These are phyloP conservation scores for Ovibos moschatus DNA, from an alignment of 2,113 vertebrate genomes.

Conservation along the genomic window DNA sequence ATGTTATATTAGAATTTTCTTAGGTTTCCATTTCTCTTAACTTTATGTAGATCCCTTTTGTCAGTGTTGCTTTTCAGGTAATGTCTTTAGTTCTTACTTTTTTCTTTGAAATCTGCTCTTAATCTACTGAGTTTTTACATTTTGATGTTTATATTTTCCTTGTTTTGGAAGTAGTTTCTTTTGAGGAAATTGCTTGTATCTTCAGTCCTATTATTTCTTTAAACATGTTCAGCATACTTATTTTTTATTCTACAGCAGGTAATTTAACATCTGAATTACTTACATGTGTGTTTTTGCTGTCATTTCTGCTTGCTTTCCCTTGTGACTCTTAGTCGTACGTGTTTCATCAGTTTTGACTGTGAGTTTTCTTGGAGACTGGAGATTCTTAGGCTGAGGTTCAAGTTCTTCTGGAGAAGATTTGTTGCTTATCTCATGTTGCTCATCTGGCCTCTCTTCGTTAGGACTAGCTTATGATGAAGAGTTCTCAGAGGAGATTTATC, in stretches of 20 bases:
- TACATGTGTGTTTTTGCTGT: not conserved
- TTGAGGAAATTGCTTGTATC: not conserved
- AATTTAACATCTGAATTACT: not conserved
- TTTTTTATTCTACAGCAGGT: not conserved
- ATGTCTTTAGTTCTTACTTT: not conserved
- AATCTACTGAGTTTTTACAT: not conserved
- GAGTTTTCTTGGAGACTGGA: not conserved
- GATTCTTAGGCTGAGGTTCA: not conserved
- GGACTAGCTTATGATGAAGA: not conserved
- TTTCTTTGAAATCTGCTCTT: not conserved
- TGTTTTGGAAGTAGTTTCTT: not conserved
- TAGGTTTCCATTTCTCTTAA: not conserved
- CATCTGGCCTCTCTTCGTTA: not conserved
- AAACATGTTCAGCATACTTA: not conserved
- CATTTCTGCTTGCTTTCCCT: not conserved
- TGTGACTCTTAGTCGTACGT: not conserved
- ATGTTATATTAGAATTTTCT: not conserved
- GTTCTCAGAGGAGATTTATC: not conserved
- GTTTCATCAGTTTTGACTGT: not conserved
- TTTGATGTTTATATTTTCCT: not conserved
- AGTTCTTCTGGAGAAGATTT: not conserved
- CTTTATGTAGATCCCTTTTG: not conserved
- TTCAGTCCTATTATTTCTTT: not conserved
- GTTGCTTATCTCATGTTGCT: not conserved
- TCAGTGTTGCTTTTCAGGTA: not conserved